phyloP scores from a whole-genome alignment of 2,888 invertebrate species.

The Sinotaia quadrata region DNA sequence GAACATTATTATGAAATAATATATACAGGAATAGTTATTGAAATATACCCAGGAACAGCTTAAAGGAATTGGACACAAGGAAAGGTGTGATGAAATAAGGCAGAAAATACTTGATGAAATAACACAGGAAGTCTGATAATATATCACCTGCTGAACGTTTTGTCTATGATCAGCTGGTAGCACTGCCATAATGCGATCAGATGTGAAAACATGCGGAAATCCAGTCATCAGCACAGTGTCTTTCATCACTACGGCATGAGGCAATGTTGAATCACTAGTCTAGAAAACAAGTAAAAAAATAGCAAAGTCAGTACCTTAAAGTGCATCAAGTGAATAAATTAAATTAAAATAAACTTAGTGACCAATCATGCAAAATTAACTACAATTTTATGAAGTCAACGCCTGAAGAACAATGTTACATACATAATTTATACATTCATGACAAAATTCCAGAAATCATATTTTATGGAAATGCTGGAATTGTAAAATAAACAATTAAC shows the following conservation, averaged over 20 bases:
- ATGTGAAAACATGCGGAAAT: constrained; percentile 58
- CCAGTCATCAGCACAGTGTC: constrained; percentile 69
- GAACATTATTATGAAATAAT: no score
- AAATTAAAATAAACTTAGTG: not conserved
- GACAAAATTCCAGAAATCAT: not conserved
- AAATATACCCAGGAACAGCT: no score
- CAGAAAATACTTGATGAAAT: no score
- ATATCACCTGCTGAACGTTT: constrained; percentile 54
- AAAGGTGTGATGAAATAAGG: no score
- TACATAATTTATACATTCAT: no score
- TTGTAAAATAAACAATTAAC: no score
- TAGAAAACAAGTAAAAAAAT: constrained; percentile 35
- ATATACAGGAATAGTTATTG: no score
- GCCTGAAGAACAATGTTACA: no score
- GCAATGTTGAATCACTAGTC: constrained; percentile 69
- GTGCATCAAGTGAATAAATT: not conserved
- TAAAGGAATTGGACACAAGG: no score
- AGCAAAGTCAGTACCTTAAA: not conserved
- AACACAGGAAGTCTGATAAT: no score
- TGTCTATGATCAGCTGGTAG: constrained; percentile 50
- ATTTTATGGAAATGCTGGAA: not conserved
- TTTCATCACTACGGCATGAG: constrained; percentile 59
- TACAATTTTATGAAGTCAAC: no score
- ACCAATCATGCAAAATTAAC: not conserved
- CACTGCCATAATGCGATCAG: constrained; percentile 49